Base-by-base conservation (phyloP, 2,888 invertebrate genomes). In the Eupithecia exiguata region DNA sequence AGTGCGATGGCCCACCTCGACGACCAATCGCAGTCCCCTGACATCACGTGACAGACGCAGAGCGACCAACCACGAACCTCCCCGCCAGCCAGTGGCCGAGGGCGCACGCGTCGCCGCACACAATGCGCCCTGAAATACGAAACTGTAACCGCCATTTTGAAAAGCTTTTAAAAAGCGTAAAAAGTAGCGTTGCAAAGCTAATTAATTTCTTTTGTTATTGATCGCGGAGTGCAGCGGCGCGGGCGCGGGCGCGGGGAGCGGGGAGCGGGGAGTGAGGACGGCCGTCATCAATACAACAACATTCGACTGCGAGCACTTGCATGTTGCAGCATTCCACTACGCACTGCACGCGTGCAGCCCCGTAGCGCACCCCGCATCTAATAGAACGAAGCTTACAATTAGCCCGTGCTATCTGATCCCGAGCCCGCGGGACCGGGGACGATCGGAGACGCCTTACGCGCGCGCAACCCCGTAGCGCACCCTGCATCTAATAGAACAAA, bases 111-210 rank as follows among this genome's bases (percentile, higher is more conserved):
- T 82, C 86, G 78, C 82, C 77, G 86, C 84, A 84, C 87, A 91
- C 92, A 90, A 90, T 89, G 80, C 81, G 81, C 46, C 81, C 88
- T 88, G 91, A 88, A 92, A 92, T 84, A 82, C 86, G 86, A 88
- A 85, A 85, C 89, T 81, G 80, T 70, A 72, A 65, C 81, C 80
- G 80, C 85, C 85, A 86, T 87, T 77, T 84, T 84, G 81, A 18
- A 69, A 67, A 72, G 40, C 69, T 68, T 63, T 14, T 79, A 73
- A 80, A 79, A 79, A 80, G 79, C 75, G 80, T 77, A 71, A 73
- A 70, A 78, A 76, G 75, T 53, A 67, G 30, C 61, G 71, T 53
- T 68, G 53, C 65, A 68, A 40, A 63, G 69, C 46, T 76, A 62
- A 76, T 76, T 74, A 71, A 66, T 65, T 63, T 63, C 38, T 66